Evolutionary conservation across 2,888 invertebrate species (phyloP), one percentile per base, ranked within the genome.

Genomic region (Dicranocentrus wangi): DNA sequence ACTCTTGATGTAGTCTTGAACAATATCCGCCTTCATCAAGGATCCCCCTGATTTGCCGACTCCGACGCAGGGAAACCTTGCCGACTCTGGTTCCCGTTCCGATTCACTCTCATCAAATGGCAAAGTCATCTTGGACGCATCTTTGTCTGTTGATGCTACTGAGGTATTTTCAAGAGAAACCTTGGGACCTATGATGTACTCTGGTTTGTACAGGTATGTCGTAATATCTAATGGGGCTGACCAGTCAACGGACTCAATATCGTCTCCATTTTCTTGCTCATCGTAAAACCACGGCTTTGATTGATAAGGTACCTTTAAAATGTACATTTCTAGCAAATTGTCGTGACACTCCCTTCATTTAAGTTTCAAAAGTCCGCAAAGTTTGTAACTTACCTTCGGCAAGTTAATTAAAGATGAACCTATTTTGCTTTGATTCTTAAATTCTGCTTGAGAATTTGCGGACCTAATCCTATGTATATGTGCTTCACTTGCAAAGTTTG

Each of bases 401-500:
- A 65, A 39, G 21, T 19, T 15, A 21, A n/a, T 43, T 15, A 21
- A 39, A 1, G 61, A n/a, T 1, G 61, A 21, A 21, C 42, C 13
- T 43, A 65, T 15, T 42, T 65, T 65, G 23, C 42, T 42, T 15
- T 65, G 21, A 8, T 65, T 19, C 43, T 65, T 65, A 21, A 65
- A 43, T 2, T 65, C 65, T 7, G 65, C 19, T 15, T 8, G 42
- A 1, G 65, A 65, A 1, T 19, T n/a, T 21, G 65, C 65, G 7
- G 42, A 42, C 13, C 65, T 65, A 13, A 65, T 65, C 23, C 65
- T 15, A n/a, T 65, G 65, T 42, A 65, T 65, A 21, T 65, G 65
- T 15, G 65, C 65, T 10, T 65, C 65, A 65, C 65, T 42, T 23
- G 65, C 65, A 13, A 19, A n/a, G n/a, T n/a, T n/a, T 7, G 28